Conservation (phyloP, 2,113 vertebrate genomes). For the Bubo blakistoni region DNA sequence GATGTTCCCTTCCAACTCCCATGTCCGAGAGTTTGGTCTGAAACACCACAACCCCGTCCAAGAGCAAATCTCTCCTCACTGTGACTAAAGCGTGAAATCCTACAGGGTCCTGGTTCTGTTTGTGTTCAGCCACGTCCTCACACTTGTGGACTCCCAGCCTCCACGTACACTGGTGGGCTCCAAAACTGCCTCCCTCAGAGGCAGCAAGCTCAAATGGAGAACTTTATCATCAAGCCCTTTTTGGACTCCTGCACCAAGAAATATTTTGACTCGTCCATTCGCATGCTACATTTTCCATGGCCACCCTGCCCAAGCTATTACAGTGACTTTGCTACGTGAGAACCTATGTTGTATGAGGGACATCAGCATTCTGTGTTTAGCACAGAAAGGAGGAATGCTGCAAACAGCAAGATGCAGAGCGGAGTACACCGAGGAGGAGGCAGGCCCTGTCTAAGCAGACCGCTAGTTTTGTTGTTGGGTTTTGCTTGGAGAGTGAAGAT, state of each 20-base stretch:
- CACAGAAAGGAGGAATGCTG: neutral
- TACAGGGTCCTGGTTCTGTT: neutral
- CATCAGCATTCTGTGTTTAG: neutral
- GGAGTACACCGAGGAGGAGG: neutral
- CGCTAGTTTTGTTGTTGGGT: neutral
- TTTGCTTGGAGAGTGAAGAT: neutral
- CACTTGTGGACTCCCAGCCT: neutral
- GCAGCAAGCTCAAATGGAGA: neutral
- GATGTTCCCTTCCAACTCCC: neutral
- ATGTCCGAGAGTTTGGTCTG: neutral
- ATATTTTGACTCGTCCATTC: neutral
- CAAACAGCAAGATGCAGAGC: neutral
- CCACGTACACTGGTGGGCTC: neutral
- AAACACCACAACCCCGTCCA: neutral
- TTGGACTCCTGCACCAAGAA: neutral
- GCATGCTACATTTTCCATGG: neutral
- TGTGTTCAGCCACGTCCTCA: neutral
- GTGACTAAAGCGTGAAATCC: neutral
- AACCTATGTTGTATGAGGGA: neutral
- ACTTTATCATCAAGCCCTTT: neutral
- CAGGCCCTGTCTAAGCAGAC: neutral
- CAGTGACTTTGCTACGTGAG: neutral
- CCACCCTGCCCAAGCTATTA: neutral
- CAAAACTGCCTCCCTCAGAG: neutral
- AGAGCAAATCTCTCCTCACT: neutral